Percentiles rank a stretch among this genome's conserved stretches.
Evolutionary conservation across 2,113 vertebrate species (phyloP).

Genomic region (Panurus biarmicus): DNA sequence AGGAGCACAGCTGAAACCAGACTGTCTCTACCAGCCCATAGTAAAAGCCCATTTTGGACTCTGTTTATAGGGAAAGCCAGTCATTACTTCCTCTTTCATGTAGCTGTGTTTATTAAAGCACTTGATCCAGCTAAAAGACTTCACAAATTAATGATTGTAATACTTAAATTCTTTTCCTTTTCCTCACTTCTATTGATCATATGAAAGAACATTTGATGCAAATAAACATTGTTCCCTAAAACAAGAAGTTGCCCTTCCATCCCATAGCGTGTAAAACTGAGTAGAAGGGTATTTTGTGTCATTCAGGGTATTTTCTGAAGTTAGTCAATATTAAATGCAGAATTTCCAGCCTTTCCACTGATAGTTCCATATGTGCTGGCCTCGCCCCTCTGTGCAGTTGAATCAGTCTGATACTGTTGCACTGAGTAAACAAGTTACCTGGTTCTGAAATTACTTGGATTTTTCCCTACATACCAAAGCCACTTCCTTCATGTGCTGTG

Average conservation of each 20-base stretch:
- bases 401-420: background rate
- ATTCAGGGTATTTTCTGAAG: background rate
- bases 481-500: fast-evolving
- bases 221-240: background rate
- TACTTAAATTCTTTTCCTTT: background rate
- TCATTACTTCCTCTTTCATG: background rate
- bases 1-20: fast-evolving
- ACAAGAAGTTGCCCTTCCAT: background rate
- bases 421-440: background rate
- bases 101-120: background rate
- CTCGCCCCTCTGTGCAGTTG: background rate
- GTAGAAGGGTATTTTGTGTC: background rate
- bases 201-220: background rate
- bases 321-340: background rate
- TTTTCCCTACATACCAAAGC: background rate
- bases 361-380: background rate
- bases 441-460: background rate
- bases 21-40: no score
- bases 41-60: background rate
- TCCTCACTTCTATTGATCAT: background rate
- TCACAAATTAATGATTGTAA: background rate
- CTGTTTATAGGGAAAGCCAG: background rate
- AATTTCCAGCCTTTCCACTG: background rate
- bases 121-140: background rate
- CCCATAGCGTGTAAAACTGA: background rate